phyloP scores from a whole-genome alignment of 2,113 vertebrate genomes.

The Pavo muticus region DNA sequence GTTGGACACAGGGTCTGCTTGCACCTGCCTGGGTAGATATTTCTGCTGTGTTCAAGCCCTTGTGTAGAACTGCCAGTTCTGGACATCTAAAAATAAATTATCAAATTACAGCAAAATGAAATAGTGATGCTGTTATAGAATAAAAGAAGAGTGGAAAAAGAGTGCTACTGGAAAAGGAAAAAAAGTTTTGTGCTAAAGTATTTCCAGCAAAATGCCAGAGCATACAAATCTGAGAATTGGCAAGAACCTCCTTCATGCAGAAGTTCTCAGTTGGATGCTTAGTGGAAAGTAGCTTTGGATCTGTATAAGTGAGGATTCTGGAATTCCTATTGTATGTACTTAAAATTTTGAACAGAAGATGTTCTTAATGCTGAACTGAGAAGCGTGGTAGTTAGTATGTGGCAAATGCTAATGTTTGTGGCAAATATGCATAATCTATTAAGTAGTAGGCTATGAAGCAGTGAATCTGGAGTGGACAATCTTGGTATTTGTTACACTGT shows the following conservation, averaged over 20 bases:
- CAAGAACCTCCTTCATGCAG: conserved; percentile 1
- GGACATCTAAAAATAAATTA: conserved; percentile 37
- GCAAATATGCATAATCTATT: not conserved
- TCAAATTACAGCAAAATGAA: conserved; percentile 24
- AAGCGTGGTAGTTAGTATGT: not conserved
- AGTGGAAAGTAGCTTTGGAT: not conserved
- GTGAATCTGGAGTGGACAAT: not conserved
- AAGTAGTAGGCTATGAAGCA: not conserved
- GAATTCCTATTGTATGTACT: conserved; percentile 28
- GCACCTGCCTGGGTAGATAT: not conserved
- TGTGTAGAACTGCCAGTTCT: conserved; percentile 57
- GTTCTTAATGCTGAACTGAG: not conserved
- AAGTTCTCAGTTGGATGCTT: not conserved
- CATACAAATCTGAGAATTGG: conserved; percentile 21
- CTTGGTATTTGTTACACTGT: not conserved
- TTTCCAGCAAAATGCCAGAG: conserved; percentile 43
- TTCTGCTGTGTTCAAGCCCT: not conserved
- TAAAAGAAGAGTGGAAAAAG: conserved; percentile 11
- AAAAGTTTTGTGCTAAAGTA: not conserved
- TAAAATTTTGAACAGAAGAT: not conserved
- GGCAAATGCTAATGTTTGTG: not conserved
- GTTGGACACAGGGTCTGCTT: not conserved
- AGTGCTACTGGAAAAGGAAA: not conserved
- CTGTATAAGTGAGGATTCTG: conserved; percentile 1
- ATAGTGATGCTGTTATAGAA: not conserved